Base-by-base conservation (phyloP, 2,888 invertebrate genomes). In the Thereva nobilitata region DNA sequence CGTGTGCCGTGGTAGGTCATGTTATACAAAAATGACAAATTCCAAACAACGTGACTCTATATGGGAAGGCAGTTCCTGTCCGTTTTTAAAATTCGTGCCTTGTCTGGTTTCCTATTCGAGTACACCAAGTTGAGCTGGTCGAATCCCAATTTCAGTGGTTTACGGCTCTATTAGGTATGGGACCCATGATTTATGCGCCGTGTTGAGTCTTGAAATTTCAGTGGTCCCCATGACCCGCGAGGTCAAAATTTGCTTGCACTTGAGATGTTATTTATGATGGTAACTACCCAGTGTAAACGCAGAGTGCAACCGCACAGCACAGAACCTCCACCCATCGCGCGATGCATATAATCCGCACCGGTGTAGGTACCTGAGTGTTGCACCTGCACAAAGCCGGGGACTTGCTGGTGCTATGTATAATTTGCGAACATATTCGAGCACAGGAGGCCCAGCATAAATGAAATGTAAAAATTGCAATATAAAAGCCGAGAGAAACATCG, bases 11-110 rank as follows among this genome's bases (percentile, higher is more conserved):
- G 57, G 64, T 65, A 61, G 59, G 55, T 69, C 69, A 69, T 69
- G 69, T 67, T 65, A 38, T 50, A 67, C 55, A 50, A 61, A 65
- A 56, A 69, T 69, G 69, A 69, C 69, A 69, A 69, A 69, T 69
- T 65, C 63, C 59, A 50, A 65, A 67, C 65, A 69, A 69, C 69
- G 69, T 69, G 69, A 69, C 69, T 69, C 52, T 44, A 66, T 59
- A 41, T 37, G 57, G 56, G 23, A 12, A 35, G 66, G 44, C 47
- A 66, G 44, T 57, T 66, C 52, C 57, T 56, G 10, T 38, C 41
- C 34, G 38, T 66, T 65, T 56, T 53, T 34, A 34, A 55, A 65
- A 56, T 56, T 65, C 65, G 65, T 65, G 65, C 65, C 7, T 12
- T 6, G 55, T 12, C 35, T n/a, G 37, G 6, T 42, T 64, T 50